phyloP scores from a whole-genome alignment of 2,113 vertebrate genomes.

The Barbus barbus region DNA sequence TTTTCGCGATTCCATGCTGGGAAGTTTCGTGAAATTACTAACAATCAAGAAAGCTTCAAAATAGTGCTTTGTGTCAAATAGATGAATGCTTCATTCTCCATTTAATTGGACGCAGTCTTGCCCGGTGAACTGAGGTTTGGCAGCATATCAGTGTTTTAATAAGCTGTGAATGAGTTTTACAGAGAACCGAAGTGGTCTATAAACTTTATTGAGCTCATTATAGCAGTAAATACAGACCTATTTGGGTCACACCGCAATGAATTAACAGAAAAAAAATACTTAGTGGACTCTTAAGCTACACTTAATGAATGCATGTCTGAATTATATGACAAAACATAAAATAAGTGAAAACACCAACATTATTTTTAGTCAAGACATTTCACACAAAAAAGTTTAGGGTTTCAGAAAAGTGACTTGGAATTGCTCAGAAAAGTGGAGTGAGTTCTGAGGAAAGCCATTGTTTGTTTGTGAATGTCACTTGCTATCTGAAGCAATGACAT shows the following conservation, averaged over 20 bases:
- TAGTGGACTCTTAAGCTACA: background rate
- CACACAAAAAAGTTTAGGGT: background rate
- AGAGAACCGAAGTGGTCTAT: background rate
- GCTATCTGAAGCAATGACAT: background rate
- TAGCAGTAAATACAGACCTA: background rate
- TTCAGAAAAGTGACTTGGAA: background rate
- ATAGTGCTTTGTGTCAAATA: background rate
- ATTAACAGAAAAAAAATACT: background rate
- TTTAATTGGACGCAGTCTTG: background rate
- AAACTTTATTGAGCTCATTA: constrained; percentile 20
- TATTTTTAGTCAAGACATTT: background rate
- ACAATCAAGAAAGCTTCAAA: background rate
- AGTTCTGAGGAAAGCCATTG: background rate
- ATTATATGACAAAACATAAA: background rate
- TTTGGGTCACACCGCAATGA: background rate
- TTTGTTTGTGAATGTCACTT: background rate
- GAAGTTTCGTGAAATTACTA: background rate
- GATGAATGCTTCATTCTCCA: constrained; percentile 8
- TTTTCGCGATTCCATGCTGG: background rate
- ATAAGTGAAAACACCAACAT: too few species aligned
- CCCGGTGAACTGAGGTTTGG: background rate
- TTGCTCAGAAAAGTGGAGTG: too few species aligned
- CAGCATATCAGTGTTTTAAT: constrained; percentile 1
- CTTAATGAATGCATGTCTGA: background rate
- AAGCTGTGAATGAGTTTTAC: background rate